Base-by-base conservation (phyloP, 2,888 invertebrate species). In the Parasteatoda lunata region DNA sequence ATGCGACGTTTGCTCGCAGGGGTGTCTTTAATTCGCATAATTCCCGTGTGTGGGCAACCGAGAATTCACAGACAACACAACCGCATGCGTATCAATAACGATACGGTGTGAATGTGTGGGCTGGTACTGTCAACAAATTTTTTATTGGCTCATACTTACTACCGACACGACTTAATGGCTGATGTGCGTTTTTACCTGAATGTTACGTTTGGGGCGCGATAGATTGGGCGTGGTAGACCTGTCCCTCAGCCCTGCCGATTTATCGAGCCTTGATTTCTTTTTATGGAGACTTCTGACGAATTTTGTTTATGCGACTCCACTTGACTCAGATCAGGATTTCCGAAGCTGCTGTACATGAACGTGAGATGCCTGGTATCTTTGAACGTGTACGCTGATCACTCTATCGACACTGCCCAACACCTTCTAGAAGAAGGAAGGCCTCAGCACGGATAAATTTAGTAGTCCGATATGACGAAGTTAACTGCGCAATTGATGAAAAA, bases 331-430 rank as follows among this genome's bases (percentile, higher is more conserved):
- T 30, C 30, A 30, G 30, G 30, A 30, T 30, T 2, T 30, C 30
- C 30, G 30, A 30, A 30, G 30, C 30, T 30, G 69, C 69, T 69
- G 69, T 47, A 69, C 30, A 8, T 45, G 13, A 47, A 3, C 6
- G 47, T 47, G 45, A 69, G 48, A 69, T 69, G 47, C 3, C 69
- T 2, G 69, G 47, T 47, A 69, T 45, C 69, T 4, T 7, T 69
- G 69, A 47, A 69, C 30, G 45, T 7, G 69, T 5, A 47, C 69
- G 7, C 69, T 47, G 47, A 69, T 69, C 69, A 69, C 69, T 69
- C 69, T 30, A 30, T 2, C 30, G 30, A 30, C 30, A 2, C 30
- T 30, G 30, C 2, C 30, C 0, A 30, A 2, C 30, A 30, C 30
- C n/a, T n/a, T n/a, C n/a, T n/a, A n/a, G n/a, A n/a, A n/a, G n/a